Conservation (phyloP, 2,888 invertebrate genomes). For the Ametastegia equiseti region DNA sequence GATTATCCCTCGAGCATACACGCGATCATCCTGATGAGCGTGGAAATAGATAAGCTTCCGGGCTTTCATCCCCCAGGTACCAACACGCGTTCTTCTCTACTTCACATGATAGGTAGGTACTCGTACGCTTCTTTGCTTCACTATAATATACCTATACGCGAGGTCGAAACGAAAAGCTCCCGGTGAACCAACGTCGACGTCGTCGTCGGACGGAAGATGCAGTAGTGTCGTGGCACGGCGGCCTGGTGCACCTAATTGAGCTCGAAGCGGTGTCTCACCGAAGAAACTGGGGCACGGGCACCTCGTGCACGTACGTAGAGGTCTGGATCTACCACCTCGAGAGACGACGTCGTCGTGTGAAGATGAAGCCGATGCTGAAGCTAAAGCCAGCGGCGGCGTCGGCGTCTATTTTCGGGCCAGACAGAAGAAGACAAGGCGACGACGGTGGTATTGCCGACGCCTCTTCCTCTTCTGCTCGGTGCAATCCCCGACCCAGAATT, state of each 20-base stretch:
- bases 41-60: slow-evolving; percentile 14
- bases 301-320: slow-evolving; percentile 26
- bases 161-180: slow-evolving; percentile 23
- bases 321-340: slow-evolving; percentile 32
- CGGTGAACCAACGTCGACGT: background rate
- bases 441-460: slow-evolving; percentile 52
- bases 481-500: slow-evolving; percentile 59
- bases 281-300: slow-evolving; percentile 42
- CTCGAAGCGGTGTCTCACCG: slow-evolving; percentile 36
- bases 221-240: no score
- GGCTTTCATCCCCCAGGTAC: background rate
- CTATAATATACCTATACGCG: no score
- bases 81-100: background rate
- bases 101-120: no score
- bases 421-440: slow-evolving; percentile 50
- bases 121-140: no score
- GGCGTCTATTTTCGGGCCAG: slow-evolving; percentile 55
- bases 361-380: no score
- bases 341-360: slow-evolving; percentile 9
- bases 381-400: slow-evolving; percentile 47
- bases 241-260: slow-evolving; percentile 41
- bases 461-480: slow-evolving; percentile 46
- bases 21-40: background rate
- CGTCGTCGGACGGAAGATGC: slow-evolving; percentile 3
- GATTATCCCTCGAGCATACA: slow-evolving; percentile 28